These are phyloP conservation scores for Sipunculus nudus DNA, from an alignment of 2,888 invertebrate species.

Conservation along the genomic window DNA sequence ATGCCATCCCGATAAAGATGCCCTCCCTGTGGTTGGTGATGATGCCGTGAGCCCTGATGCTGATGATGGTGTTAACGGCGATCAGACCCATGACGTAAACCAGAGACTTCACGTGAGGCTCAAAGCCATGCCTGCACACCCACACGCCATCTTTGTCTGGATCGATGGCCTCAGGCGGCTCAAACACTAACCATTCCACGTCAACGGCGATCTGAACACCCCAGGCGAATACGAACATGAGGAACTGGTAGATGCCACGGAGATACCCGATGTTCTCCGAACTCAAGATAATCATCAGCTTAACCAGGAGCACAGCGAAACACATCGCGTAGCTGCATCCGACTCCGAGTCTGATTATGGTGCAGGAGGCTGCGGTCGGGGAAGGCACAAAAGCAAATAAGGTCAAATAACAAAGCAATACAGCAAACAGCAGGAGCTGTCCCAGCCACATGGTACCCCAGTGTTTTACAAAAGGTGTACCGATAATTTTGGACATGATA, in stretches of 20 bases:
- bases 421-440: slow-evolving; percentile 67
- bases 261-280: slow-evolving; percentile 79
- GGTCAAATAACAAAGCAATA: slow-evolving; percentile 65
- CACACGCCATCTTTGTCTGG: slow-evolving; percentile 39
- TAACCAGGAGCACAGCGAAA: slow-evolving; percentile 90
- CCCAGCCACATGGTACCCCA: slow-evolving; percentile 66
- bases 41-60: slow-evolving; percentile 83
- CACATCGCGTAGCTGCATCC: slow-evolving; percentile 76
- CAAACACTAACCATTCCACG: slow-evolving; percentile 65
- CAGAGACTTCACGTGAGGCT: slow-evolving; percentile 76
- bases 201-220: slow-evolving; percentile 73
- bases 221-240: slow-evolving; percentile 88
- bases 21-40: slow-evolving; percentile 94
- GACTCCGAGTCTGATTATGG: slow-evolving; percentile 66
- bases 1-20: slow-evolving; percentile 88
- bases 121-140: slow-evolving; percentile 64
- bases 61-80: slow-evolving; percentile 83
- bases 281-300: slow-evolving; percentile 91
- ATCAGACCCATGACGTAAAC: slow-evolving; percentile 86
- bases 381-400: slow-evolving; percentile 66
- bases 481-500: slow-evolving; percentile 81
- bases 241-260: slow-evolving; percentile 88
- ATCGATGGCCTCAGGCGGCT: slow-evolving; percentile 60
- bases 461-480: slow-evolving; percentile 71
- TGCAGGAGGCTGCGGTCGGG: slow-evolving; percentile 66